Base-by-base conservation (phyloP, 2,113 vertebrate genomes). In the Tyrannus savana region DNA sequence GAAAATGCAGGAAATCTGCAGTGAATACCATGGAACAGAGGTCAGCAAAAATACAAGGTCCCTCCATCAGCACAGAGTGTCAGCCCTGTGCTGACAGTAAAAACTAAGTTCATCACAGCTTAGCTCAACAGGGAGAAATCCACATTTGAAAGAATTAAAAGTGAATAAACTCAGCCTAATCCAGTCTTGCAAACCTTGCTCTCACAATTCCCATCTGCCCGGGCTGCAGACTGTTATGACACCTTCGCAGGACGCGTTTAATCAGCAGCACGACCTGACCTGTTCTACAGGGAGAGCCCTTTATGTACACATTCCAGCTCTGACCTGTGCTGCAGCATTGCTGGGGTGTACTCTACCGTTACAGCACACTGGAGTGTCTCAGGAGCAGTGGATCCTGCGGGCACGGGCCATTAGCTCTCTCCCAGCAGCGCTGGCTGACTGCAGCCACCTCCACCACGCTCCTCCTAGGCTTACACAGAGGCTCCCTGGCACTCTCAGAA, bases 231-330 rank as follows among this genome's bases (percentile, higher is more conserved):
- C 60, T 3, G 8, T 78, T 86, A 37, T 33, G 79, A 72, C 92
- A 92, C 56, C 60, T 92, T 66, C 33, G 86, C 72, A 90, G 90
- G 93, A 49, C 3, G 0, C 2, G 6, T 90, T 93, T 75, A 31
- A 92, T 74, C 83, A 90, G 83, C 41, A 39, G 79, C 68, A n/a
- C 33, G 85, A 84, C 88, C 85, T 78, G 96, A 53, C 68, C 85
- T 92, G 93, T 31, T 58, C 47, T 78, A 19, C 83, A 62, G 87
- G 81, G 87, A 93, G 69, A 90, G 56, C 90, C 93, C 76, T 92
- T 37, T 15, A 25, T 49, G 95, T 42, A 21, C 72, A 6, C 68
- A 41, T 52, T 17, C 50, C 92, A 90, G 82, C 67, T 64, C 75
- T 72, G 88, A 30, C 30, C 82, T 49, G 85, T n/a, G 72, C 87